Percentiles rank a stretch among this genome's conserved stretches.
Evolutionary conservation across 2,113 vertebrate genomes (phyloP).

Genomic region (Melanostigma gelatinosum): DNA sequence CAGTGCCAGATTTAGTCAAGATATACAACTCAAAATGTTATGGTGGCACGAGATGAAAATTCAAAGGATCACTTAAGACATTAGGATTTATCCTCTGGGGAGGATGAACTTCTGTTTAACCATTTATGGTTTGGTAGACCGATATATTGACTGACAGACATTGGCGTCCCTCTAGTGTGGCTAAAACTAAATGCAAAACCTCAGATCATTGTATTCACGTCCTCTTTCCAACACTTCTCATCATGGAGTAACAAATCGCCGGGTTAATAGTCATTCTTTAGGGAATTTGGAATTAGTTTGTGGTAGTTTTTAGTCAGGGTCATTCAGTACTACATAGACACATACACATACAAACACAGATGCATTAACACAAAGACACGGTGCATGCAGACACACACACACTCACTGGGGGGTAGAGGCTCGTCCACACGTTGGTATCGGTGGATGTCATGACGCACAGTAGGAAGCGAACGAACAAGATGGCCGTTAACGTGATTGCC

Average conservation of each 20-base stretch:
- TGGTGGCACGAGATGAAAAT: background rate
- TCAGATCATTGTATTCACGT: background rate
- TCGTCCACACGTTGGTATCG: conserved; percentile 99
- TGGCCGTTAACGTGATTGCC: conserved; percentile 90
- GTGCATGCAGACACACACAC: conserved; percentile 75
- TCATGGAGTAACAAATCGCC: background rate
- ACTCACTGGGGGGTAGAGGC: conserved; percentile 97
- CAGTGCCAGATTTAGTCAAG: background rate
- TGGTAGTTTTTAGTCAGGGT: background rate
- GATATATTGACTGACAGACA: background rate
- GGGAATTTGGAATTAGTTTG: background rate
- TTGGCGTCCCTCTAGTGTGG: background rate
- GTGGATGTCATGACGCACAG: conserved; percentile 95
- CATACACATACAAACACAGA: background rate
- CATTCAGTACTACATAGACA: background rate
- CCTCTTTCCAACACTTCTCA: background rate
- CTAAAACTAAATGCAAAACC: background rate
- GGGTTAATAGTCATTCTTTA: background rate
- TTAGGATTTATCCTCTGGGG: background rate
- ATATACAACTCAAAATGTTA: background rate
- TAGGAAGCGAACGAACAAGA: conserved; percentile 90
- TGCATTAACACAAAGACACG: background rate
- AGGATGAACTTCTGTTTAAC: background rate
- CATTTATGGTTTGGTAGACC: background rate
- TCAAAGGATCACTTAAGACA: background rate